Conservation (phyloP, 2,113 vertebrate genomes). For the Ceyx margarethae region DNA sequence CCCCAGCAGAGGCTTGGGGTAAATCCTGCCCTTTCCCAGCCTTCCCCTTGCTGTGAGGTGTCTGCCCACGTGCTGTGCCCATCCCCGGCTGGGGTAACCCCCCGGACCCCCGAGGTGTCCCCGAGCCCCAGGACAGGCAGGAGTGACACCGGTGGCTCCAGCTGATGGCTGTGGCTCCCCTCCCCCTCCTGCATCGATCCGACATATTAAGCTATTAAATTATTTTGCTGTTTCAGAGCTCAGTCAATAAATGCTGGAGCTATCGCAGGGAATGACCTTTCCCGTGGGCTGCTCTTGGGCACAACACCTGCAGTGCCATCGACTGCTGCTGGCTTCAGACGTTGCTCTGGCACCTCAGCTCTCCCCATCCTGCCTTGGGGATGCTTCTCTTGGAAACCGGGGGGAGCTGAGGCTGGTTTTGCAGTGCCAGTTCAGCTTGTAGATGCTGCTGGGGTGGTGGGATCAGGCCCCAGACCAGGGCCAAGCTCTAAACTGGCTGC, state of each 20-base stretch:
- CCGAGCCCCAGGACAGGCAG: fast-evolving
- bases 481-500: background rate
- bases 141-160: background rate
- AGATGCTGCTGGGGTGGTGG: background rate
- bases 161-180: fast-evolving
- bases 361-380: background rate
- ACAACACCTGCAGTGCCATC: background rate
- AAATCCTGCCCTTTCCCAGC: background rate
- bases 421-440: background rate
- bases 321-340: background rate
- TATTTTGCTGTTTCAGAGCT: constrained; percentile 23
- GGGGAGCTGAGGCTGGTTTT: background rate
- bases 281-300: background rate
- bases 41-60: background rate
- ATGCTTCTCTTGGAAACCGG: background rate
- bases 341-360: background rate
- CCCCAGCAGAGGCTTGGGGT: fast-evolving
- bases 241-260: background rate
- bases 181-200: background rate
- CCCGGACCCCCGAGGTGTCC: fast-evolving
- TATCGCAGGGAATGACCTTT: background rate
- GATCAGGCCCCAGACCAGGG: background rate
- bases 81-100: background rate
- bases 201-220: background rate
- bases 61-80: fast-evolving